Evolutionary conservation across 2,797 vertebrate genomes (phyloP).

Genomic region (Coregonus sp.): DNA sequence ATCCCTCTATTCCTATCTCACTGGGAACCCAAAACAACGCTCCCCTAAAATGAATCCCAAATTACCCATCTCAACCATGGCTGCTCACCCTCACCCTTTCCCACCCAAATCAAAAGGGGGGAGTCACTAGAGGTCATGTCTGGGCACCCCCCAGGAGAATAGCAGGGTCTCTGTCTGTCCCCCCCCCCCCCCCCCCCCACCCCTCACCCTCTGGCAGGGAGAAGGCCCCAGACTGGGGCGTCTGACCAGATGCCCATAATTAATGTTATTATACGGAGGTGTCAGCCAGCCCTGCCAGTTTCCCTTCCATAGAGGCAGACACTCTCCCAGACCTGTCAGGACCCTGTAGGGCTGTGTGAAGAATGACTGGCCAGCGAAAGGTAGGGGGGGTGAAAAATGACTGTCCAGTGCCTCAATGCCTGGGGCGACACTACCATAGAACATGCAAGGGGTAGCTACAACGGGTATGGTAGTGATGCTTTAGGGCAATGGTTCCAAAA

Average conservation of each 20-base stretch:
- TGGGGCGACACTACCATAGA: constrained; percentile 8
- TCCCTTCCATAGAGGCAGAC: constrained; percentile 63
- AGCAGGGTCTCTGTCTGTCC: constrained; percentile 76
- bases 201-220: constrained; percentile 61
- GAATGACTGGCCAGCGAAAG: constrained; percentile 66
- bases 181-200: constrained; percentile 29
- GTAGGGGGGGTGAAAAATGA: constrained; percentile 19
- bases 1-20: constrained; percentile 19
- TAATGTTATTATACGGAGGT: constrained; percentile 69
- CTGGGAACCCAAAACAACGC: constrained; percentile 29
- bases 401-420: constrained; percentile 45
- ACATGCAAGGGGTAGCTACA: constrained; percentile 23
- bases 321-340: constrained; percentile 72
- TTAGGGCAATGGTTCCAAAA: not conserved
- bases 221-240: constrained; percentile 56
- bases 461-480: not conserved
- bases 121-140: constrained; percentile 79
- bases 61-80: constrained; percentile 51
- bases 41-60: constrained; percentile 51
- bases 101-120: constrained; percentile 72
- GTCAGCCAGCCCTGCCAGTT: constrained; percentile 72
- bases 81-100: constrained; percentile 64
- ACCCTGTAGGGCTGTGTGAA: constrained; percentile 64
- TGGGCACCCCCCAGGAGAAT: constrained; percentile 82
- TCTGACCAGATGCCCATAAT: constrained; percentile 71